Evolutionary conservation across 2,113 vertebrate species (phyloP), one percentile per base, ranked within the genome.

Genomic region (Paramormyrops kingsleyae): DNA sequence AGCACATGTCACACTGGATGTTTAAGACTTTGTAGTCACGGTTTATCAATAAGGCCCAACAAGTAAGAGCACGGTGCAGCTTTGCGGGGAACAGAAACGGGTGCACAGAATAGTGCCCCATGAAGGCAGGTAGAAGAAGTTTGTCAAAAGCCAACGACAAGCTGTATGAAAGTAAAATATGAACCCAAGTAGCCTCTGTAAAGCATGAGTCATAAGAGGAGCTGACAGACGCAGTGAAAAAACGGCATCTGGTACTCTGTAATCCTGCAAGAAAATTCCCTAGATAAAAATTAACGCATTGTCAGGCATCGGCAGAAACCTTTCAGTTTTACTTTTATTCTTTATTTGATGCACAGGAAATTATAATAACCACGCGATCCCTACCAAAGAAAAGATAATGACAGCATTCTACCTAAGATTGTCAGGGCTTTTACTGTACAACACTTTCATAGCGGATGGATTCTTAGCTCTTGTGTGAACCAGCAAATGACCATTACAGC

Each of bases 181-280:
- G 83, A 50, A 74, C 59, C 19, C 27, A 74, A 42, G 84, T 10
- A 90, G 74, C 74, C 50, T 46, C 21, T 42, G 50, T 24, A 46
- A 10, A 44, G 77, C 12, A 83, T 62, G 88, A 89, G 80, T 89
- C 77, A 89, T 62, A 84, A 5, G 39, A 84, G 80, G 77, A 89
- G 50, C 80, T 84, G 88, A 89, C 50, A 84, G 88, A 50, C 49
- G 12, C 35, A 47, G 77, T 1, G 39, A 27, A 24, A 62, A 80
- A n/a, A 74, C 5, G 39, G 52, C 80, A 89, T 84, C 77, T 89
- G 88, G 49, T 35, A 7, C 50, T 83, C 52, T 59, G 47, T 12
- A 6, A 49, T 80, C 31, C 39, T 62, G 59, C n/a, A 35, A 21
- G 5, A 74, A 66, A 42, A 87, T 12, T 86, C 52, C 53, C 50